Evolutionary conservation across 2,888 invertebrate species (phyloP).

Genomic region (Pelosia muscerda): DNA sequence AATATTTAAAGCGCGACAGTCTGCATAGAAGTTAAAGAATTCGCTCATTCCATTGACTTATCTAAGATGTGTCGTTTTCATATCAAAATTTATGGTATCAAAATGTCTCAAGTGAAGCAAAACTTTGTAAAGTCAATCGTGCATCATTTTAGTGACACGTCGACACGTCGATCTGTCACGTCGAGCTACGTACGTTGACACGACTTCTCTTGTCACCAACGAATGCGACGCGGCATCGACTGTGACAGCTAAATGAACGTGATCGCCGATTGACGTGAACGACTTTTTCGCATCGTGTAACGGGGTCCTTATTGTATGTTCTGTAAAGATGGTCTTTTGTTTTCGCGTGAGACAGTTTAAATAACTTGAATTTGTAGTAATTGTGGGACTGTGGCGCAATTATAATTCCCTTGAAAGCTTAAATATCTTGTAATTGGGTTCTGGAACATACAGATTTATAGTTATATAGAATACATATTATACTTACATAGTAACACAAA

Average conservation of each 20-base stretch:
- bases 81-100: not conserved
- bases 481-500: no score
- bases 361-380: not conserved
- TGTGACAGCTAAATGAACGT: constrained; percentile 55
- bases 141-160: constrained; percentile 37
- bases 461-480: no score
- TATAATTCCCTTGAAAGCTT: no score
- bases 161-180: constrained; percentile 41
- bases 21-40: no score
- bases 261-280: constrained; percentile 52
- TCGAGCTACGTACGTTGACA: constrained; percentile 17
- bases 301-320: constrained; percentile 25
- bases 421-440: not conserved
- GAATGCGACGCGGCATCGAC: constrained; percentile 52
- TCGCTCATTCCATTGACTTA: not conserved
- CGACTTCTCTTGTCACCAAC: constrained; percentile 35
- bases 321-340: constrained; percentile 14
- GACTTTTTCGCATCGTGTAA: constrained; percentile 33
- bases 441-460: no score
- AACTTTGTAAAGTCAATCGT: constrained; percentile 14
- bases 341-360: not conserved
- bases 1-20: not conserved
- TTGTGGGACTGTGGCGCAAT: not conserved
- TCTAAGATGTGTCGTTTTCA: not conserved
- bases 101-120: not conserved